These are phyloP conservation scores for Trichacis sp. DNA, from an alignment of 2,888 invertebrate species.

Conservation along the genomic window DNA sequence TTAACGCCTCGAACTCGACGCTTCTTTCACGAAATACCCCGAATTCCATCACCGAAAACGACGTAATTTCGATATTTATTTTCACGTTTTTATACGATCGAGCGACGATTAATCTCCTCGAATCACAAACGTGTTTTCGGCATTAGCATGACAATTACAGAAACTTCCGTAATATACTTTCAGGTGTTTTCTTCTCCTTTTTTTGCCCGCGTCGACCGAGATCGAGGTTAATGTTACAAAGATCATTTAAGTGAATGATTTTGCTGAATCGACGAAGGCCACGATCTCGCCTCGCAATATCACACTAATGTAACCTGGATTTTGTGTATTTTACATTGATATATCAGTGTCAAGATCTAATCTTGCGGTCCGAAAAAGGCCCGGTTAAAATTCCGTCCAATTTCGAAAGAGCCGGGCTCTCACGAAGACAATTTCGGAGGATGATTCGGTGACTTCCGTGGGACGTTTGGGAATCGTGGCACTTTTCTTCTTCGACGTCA, in stretches of 20 bases:
- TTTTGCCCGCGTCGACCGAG: too few species aligned
- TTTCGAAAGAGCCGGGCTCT: slow-evolving; percentile 46
- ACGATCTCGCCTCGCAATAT: neutral
- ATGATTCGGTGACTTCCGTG: slow-evolving; percentile 51
- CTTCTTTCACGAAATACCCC: slow-evolving; percentile 5
- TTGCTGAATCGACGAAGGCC: neutral
- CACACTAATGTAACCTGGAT: neutral
- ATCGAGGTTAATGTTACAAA: neutral
- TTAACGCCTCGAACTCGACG: too few species aligned
- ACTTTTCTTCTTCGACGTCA: slow-evolving; percentile 19
- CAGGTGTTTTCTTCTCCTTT: slow-evolving; percentile 4
- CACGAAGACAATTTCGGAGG: slow-evolving; percentile 56
- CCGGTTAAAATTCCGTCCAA: slow-evolving; percentile 56
- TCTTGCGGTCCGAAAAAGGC: slow-evolving; percentile 48
- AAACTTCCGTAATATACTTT: slow-evolving; percentile 3
- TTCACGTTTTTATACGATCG: slow-evolving; percentile 1
- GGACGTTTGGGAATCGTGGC: slow-evolving; percentile 16
- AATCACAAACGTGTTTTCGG: neutral
- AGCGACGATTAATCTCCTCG: slow-evolving; percentile 15
- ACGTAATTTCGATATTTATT: neutral
- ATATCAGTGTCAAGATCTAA: slow-evolving; percentile 56
- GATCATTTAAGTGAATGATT: neutral
- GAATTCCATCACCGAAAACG: slow-evolving; percentile 5
- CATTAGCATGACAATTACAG: neutral
- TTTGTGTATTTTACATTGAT: slow-evolving; percentile 24